A percentile compares a stretch with the other conserved stretches of the same genome.
These are phyloP conservation scores for Epicampocera succincta DNA, from an alignment of 2,888 invertebrate genomes.

Conservation along the genomic window DNA sequence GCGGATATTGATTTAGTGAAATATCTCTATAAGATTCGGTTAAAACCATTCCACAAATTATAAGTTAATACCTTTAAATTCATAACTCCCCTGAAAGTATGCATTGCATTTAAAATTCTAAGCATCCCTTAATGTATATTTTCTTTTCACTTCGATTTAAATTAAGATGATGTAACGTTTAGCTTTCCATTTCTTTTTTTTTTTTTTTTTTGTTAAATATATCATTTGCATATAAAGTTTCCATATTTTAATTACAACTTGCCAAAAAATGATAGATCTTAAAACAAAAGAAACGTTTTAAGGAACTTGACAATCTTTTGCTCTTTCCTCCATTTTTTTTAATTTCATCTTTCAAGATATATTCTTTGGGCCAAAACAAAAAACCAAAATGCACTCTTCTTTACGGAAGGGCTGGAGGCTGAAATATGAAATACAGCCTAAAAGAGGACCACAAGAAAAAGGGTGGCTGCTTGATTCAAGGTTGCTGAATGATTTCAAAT, in stretches of 20 bases:
- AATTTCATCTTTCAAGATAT: constrained; percentile 37
- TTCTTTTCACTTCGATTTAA: too few species aligned
- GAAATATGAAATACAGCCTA: constrained; percentile 33
- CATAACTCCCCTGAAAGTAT: too few species aligned
- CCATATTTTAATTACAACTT: constrained; percentile 32
- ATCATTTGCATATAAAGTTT: constrained; percentile 5
- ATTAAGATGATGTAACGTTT: too few species aligned
- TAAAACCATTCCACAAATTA: too few species aligned
- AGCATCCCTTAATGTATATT: too few species aligned
- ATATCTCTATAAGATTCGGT: too few species aligned
- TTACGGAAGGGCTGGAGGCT: neutral
- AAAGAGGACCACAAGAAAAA: constrained; percentile 16
- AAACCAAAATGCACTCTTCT: constrained; percentile 44
- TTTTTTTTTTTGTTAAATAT: too few species aligned
- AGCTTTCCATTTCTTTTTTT: too few species aligned
- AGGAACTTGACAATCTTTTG: constrained; percentile 39
- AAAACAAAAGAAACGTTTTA: constrained; percentile 34
- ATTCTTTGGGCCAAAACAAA: constrained; percentile 14
- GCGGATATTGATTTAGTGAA: too few species aligned
- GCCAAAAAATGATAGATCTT: constrained; percentile 8
- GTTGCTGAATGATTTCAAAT: constrained; percentile 22
- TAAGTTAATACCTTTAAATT: too few species aligned
- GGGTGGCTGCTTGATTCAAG: constrained; percentile 41
- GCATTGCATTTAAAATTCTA: too few species aligned
- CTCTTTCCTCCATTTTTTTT: neutral